Evolutionary conservation across 2,888 invertebrate genomes (phyloP), one percentile per base, ranked within the genome.

Genomic region (Horisme vitalbata): DNA sequence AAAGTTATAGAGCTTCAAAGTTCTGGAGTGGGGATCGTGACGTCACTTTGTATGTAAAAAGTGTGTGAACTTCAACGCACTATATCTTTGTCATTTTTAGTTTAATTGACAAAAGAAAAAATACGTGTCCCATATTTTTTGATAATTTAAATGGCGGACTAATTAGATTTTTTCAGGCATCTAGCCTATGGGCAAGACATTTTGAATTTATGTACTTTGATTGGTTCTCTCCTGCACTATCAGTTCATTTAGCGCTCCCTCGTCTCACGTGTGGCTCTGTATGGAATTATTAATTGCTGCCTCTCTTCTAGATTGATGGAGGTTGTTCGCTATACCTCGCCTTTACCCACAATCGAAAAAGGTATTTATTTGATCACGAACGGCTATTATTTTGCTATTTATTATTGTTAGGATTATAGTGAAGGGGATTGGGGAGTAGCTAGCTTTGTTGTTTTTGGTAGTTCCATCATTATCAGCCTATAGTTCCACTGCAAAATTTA

Each of bases 281-380:
- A 51, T 47, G 53, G 45, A 41, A 44, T 56, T 52, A 47, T 52
- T 56, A 58, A 56, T 56, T 58, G 55, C 58, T 45, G 27, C 43
- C 38, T 34, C 49, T 50, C 45, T 44, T 35, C 43, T 36, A 37
- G 55, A 53, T 53, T 52, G 50, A 58, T 54, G 52, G 44, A 44
- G 26, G 31, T 35, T 36, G 38, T 38, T 39, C 36, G 31, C 39
- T 35, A 27, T 36, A 12, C 14, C 4, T 5, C 4, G 6, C 11
- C 33, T 34, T 32, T 26, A 3, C n/a, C 12, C 11, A 21, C 7
- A 20, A 30, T 12, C 20, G 27, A 26, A 44, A 34, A 35, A 6
- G 14, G 14, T 35, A 48, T 48, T 43, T 48, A 47, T 41, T 47
- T 36, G 10, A 41, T 39, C 34, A 32, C 27, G 31, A 41, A 10